A percentile compares a stretch with the other conserved stretches of the same genome.
Evolutionary conservation across 2,113 vertebrate species (phyloP).

Genomic region (Illadopsis cleaveri): DNA sequence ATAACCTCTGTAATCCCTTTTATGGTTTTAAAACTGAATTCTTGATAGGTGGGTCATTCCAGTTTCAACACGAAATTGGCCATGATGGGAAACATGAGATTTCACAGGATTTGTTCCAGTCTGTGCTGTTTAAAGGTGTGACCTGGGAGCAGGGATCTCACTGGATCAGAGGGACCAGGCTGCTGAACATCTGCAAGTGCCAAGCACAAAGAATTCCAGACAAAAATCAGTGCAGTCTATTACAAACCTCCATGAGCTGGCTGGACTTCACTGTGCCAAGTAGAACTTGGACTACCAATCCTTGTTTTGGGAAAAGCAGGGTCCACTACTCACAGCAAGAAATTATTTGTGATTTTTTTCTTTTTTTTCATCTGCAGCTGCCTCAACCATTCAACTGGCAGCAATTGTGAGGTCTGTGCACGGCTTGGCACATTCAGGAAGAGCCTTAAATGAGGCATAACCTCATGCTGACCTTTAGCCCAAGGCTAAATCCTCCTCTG

Average conservation of each 20-base stretch:
- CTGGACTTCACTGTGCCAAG: fast-evolving
- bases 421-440: background rate
- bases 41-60: background rate
- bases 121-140: background rate
- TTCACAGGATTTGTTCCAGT: background rate
- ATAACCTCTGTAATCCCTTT: background rate
- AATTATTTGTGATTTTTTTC: background rate
- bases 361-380: background rate
- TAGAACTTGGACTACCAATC: background rate
- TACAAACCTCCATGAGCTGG: background rate
- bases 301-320: background rate
- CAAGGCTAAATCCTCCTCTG: background rate
- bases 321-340: background rate
- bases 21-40: background rate
- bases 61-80: background rate
- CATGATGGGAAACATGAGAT: background rate
- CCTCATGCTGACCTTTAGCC: background rate
- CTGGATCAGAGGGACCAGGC: background rate
- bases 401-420: background rate
- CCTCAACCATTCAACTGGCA: background rate
- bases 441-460: background rate
- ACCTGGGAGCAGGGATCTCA: background rate
- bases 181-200: background rate
- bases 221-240: background rate
- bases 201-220: background rate